Evolutionary conservation across 2,888 invertebrate species (phyloP), one percentile per base, ranked within the genome.

Genomic region (Drosophila aldrichi): DNA sequence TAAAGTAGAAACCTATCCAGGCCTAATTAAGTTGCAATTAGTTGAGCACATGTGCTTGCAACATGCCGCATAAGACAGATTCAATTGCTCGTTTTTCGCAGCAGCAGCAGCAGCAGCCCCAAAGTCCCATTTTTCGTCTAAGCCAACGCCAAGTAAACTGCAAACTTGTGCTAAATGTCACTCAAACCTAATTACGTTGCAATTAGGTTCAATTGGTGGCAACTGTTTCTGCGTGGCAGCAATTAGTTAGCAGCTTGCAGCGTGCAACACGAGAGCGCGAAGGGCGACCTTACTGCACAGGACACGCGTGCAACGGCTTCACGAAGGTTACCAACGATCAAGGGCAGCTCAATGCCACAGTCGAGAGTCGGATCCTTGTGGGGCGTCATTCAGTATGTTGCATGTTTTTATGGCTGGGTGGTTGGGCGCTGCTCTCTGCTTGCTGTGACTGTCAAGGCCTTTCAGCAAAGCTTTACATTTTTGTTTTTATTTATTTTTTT

Each of bases 291-390:
- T 72, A 49, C n/a, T 8, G 8, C 10, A 18, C 52, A 60, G 75
- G 65, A 59, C 43, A 41, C 60, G 52, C 57, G 75, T 76, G 61
- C 72, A 61, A 51, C 56, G 65, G 52, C 52, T 52, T 43, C 43
- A 25, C 49, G 74, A 88, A 88, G 81, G 87, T 70, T 81, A 80
- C 55, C 56, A 16, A 48, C 87, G 89, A 88, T 86, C 86, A 86
- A 88, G 86, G 86, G 87, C 88, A 77, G 76, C 73, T 75, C 81
- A 88, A 88, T 84, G 88, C 59, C 65, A 29, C 55, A 55, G n/a
- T n/a, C 18, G 38, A 2, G 41, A 51, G 34, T 52, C 20, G 56
- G 72, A 77, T 79, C 79, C 77, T 74, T 79, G 79, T 32, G 49
- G 12, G 16, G 2, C 38, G 22, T 5, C 5, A 14, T 36, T 14